Conservation (phyloP, 2,888 invertebrate genomes). For the Agrenia bidenticulata region DNA sequence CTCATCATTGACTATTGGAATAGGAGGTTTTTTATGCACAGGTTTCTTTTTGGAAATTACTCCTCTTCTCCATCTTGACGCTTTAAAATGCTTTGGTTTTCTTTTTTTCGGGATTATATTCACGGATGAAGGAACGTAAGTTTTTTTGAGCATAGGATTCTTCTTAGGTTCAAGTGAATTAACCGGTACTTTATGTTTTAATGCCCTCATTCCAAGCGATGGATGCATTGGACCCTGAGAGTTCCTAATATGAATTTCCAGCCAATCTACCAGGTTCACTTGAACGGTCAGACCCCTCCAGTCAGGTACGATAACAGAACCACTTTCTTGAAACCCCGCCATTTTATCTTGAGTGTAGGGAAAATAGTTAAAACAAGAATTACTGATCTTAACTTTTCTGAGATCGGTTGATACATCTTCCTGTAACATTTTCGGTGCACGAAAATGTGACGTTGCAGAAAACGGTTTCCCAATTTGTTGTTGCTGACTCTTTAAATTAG, state of each 20-base stretch:
- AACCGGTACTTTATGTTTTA: too few relatives aligned
- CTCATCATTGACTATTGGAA: too few relatives aligned
- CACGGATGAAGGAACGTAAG: too few relatives aligned
- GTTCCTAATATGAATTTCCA: neutral
- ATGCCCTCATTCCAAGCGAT: too few relatives aligned
- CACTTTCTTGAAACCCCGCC: neutral
- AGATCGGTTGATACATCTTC: constrained; percentile 16
- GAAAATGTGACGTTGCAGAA: too few relatives aligned
- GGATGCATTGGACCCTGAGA: too few relatives aligned
- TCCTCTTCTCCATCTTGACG: constrained; percentile 2
- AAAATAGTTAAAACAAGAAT: constrained; percentile 38
- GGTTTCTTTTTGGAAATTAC: constrained; percentile 14
- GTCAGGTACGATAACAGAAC: constrained; percentile 35
- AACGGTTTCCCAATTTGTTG: too few relatives aligned
- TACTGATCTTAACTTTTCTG: constrained; percentile 25
- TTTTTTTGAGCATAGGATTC: too few relatives aligned
- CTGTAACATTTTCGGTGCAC: too few relatives aligned
- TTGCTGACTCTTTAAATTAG: too few relatives aligned
- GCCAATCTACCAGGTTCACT: constrained; percentile 38
- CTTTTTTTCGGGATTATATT: neutral
- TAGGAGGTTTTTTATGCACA: constrained; percentile 14
- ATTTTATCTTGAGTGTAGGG: constrained; percentile 30
- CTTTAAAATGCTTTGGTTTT: neutral
- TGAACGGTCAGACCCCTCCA: constrained; percentile 33
- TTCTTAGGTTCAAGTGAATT: too few relatives aligned